These are phyloP conservation scores for Papilio polytes DNA, from an alignment of 1,140 invertebrate genomes.

Conservation along the genomic window DNA sequence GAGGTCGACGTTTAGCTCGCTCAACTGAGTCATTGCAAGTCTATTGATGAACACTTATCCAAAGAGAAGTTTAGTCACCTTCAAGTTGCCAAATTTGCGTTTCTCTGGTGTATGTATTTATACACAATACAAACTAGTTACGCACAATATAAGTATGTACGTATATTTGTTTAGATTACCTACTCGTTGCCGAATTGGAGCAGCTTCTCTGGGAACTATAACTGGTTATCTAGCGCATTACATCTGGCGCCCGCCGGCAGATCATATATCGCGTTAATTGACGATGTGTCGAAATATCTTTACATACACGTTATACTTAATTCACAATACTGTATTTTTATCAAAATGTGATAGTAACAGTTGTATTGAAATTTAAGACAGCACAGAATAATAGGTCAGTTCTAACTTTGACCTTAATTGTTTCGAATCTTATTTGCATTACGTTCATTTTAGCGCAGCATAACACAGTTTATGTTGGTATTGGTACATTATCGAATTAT, in stretches of 20 bases:
- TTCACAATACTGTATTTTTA: not conserved
- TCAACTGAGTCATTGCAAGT: not conserved
- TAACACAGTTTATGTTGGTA: not conserved
- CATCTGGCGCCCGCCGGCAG: not conserved
- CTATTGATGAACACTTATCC: not conserved
- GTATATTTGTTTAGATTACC: slow-evolving; percentile 69
- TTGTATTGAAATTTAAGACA: not conserved
- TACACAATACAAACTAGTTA: slow-evolving; percentile 43
- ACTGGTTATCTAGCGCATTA: slow-evolving; percentile 30
- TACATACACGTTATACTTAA: not conserved
- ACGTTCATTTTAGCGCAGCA: not conserved
- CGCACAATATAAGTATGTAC: slow-evolving; percentile 51
- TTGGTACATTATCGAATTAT: not conserved
- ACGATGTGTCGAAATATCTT: not conserved
- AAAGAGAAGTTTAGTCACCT: not conserved
- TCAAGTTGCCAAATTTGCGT: not conserved
- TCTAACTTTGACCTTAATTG: not conserved
- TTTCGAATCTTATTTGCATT: not conserved
- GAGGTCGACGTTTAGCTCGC: too few relatives aligned
- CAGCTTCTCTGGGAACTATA: slow-evolving; percentile 46
- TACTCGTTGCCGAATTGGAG: slow-evolving; percentile 49
- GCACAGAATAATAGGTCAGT: slow-evolving; percentile 1
- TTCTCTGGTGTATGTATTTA: not conserved
- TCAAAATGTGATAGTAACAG: not conserved
- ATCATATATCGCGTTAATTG: slow-evolving; percentile 19